Evolutionary conservation across 1,140 invertebrate species (phyloP).

Genomic region (Achroia grisella): DNA sequence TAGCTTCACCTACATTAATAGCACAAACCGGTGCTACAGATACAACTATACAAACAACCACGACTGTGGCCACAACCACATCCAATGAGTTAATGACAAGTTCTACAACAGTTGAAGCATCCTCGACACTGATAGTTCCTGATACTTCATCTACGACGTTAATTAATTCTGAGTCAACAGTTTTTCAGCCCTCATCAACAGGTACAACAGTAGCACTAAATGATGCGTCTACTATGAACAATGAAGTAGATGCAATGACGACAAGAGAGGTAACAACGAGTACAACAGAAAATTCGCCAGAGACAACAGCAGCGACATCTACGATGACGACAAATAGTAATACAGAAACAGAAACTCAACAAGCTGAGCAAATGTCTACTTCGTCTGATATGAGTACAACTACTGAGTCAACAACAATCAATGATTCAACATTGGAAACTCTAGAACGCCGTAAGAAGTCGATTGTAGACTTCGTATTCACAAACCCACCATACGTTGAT

Average conservation of each 20-base stretch:
- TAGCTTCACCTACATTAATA: conserved; percentile 1
- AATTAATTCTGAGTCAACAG: conserved; percentile 10
- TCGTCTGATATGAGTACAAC: conserved; percentile 2
- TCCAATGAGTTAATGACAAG: conserved; percentile 3
- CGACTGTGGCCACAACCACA: not conserved
- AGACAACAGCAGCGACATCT: conserved; percentile 4
- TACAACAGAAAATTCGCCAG: conserved; percentile 3
- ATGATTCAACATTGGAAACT: conserved; percentile 44
- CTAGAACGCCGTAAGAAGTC: conserved; percentile 57
- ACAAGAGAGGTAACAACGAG: not conserved
- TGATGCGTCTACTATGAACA: conserved; percentile 15
- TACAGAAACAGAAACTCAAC: conserved; percentile 14
- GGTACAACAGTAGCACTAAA: conserved; percentile 6
- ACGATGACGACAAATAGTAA: conserved; percentile 18
- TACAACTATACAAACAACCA: not conserved
- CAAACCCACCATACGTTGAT: conserved; percentile 44
- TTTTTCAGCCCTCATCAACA: not conserved
- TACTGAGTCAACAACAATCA: conserved; percentile 15
- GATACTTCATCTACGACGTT: not conserved
- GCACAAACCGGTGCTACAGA: not conserved
- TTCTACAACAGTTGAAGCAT: not conserved
- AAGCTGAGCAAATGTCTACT: conserved; percentile 11
- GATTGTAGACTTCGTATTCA: conserved; percentile 56
- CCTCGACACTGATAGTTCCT: not conserved
- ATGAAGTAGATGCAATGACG: conserved; percentile 15